Evolutionary conservation across 2,113 vertebrate genomes (phyloP).

Genomic region (Actinemys pallida): DNA sequence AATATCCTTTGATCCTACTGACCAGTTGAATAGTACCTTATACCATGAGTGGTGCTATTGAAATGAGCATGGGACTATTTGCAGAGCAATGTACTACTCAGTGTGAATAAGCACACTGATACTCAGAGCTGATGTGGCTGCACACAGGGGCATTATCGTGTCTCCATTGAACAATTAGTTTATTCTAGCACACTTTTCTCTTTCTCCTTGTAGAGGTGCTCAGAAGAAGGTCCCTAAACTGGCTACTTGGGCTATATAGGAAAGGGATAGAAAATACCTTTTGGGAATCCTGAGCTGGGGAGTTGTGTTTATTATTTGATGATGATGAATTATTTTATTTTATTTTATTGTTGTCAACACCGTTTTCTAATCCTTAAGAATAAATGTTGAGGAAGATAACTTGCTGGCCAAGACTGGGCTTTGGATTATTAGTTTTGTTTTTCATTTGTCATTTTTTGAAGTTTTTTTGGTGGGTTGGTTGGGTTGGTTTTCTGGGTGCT

Average conservation of each 20-base stretch:
- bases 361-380: not conserved
- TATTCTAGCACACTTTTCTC: not conserved
- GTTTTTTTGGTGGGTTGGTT: not conserved
- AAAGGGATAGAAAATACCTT: not conserved
- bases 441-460: not conserved
- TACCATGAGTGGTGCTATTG: rapidly evolving
- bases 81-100: not conserved
- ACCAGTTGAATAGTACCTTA: not conserved
- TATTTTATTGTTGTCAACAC: not conserved
- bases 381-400: not conserved
- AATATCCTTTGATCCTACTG: not conserved
- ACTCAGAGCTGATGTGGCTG: not conserved
- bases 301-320: not conserved
- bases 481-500: not conserved
- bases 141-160: not conserved
- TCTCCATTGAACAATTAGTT: not conserved
- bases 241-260: not conserved
- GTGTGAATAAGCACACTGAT: not conserved
- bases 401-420: not conserved
- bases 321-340: not conserved
- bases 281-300: not conserved
- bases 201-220: not conserved
- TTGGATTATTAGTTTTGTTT: not conserved
- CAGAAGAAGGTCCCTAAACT: not conserved
- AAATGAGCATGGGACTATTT: not conserved